Base-by-base conservation (phyloP, 2,113 vertebrate genomes). In the Eretmochelys imbricata region DNA sequence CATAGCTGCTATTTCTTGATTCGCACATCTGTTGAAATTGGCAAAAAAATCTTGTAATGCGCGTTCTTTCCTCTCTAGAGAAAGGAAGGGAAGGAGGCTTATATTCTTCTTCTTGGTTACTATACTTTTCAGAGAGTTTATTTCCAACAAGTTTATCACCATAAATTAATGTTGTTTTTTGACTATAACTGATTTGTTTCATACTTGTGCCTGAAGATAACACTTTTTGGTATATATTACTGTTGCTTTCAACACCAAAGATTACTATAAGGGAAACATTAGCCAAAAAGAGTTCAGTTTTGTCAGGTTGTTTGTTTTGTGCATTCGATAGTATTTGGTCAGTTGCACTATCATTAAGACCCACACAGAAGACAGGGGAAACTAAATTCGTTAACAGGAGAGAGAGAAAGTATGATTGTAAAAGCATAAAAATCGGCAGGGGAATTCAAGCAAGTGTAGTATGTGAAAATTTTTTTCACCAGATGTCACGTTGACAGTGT, bases 11-110 rank as follows among this genome's bases (percentile, higher is more conserved):
- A 31, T 91, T 96, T 95, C 93, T 96, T 96, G 91, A 85, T 93
- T 84, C 57, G 76, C 95, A 81, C 94, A 96, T 94, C 95, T 97
- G 95, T 88, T 94, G 90, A 49, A 95, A 79, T 95, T 97, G 95
- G 93, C 95, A 94, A 16, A 91, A 91, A 62, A 92, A 79, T 80
- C 55, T 80, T 94, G 80, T 65, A 89, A 83, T 94, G 79, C 2
- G 0, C 38, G 35, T 96, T 94, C 75, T 89, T 94, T 95, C 82
- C 89, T 91, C 93, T 91, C 89, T 57, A 93, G 94, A 96, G 96
- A 91, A 90, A 93, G 92, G 94, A 90, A 93, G 92, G 94, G 91
- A 89, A 87, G 82, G 83, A 10, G 19, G 50, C 38, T 93, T 93
- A 72, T 85, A 90, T 81, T 96, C 89, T 83, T 49, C 62, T 87